phyloP scores from a whole-genome alignment of 2,113 vertebrate species.

The Edolisoma coerulescens region DNA sequence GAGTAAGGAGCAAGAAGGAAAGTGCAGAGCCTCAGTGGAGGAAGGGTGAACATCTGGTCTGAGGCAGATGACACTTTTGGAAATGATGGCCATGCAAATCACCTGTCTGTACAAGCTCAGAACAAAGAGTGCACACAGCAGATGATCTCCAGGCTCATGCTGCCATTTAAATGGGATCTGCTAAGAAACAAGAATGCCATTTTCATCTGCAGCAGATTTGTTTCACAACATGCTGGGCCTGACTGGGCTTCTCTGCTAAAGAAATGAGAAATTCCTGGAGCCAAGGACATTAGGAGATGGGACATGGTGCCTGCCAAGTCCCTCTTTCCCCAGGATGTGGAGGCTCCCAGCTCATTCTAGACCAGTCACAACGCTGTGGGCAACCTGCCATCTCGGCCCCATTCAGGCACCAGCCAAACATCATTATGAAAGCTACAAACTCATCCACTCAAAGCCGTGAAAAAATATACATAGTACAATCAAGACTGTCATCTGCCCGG shows the following conservation, averaged over 20 bases:
- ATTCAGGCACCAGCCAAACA: not conserved
- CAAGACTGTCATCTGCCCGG: not conserved
- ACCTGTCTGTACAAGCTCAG: not conserved
- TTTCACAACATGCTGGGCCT: not conserved
- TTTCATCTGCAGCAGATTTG: slow-evolving; percentile 16
- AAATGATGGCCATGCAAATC: slow-evolving; percentile 41
- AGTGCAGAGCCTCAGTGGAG: slow-evolving; percentile 21
- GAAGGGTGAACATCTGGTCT: slow-evolving; percentile 52
- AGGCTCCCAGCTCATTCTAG: not conserved
- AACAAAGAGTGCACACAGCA: not conserved
- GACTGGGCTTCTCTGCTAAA: not conserved
- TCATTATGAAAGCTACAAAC: slow-evolving; percentile 7
- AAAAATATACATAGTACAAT: not conserved
- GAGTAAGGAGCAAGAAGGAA: not conserved
- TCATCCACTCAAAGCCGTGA: not conserved
- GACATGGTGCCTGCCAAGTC: not conserved
- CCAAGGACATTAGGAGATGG: slow-evolving; percentile 32
- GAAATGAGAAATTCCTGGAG: slow-evolving; percentile 4
- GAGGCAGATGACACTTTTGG: slow-evolving; percentile 41
- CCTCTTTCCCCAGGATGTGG: not conserved
- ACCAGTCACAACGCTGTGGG: not conserved
- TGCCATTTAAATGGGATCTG: slow-evolving; percentile 46
- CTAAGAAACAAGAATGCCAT: slow-evolving; percentile 15
- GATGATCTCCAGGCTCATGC: not conserved
- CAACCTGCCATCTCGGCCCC: not conserved